Conservation (phyloP, 2,797 vertebrate species). For the Xerus rutilus region DNA sequence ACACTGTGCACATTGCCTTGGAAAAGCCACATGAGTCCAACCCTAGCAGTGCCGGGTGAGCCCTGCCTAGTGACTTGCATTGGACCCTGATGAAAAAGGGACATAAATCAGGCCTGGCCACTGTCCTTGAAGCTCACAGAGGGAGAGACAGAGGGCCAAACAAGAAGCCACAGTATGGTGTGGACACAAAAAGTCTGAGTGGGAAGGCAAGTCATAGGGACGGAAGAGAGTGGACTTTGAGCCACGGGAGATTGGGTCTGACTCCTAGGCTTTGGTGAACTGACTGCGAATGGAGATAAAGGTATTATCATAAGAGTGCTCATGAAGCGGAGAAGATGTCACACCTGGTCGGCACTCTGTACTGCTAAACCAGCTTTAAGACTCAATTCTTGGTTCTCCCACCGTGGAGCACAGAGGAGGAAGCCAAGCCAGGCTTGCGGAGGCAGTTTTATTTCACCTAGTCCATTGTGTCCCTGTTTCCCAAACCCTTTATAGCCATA, state of each 20-base stretch:
- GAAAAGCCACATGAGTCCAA: background rate
- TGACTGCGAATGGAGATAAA: background rate
- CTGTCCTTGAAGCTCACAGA: background rate
- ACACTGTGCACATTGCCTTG: background rate
- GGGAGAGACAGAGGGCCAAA: background rate
- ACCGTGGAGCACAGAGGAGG: rapidly evolving
- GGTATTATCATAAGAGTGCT: background rate
- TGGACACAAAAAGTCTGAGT: background rate
- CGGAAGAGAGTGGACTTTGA: background rate
- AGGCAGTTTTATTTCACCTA: background rate
- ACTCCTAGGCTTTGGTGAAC: background rate
- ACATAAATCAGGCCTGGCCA: background rate
- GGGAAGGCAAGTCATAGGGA: background rate
- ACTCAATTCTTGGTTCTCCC: background rate
- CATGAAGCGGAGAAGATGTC: background rate
- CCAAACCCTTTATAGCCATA: background rate
- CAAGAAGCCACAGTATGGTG: background rate
- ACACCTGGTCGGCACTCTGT: background rate
- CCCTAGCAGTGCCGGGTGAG: background rate
- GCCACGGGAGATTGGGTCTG: background rate
- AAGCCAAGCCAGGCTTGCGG: background rate
- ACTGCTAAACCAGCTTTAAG: background rate
- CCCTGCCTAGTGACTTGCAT: background rate
- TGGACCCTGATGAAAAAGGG: background rate
- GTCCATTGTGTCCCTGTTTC: background rate